Evolutionary conservation across 1,140 invertebrate species (phyloP).

Genomic region (Propsilocerus akamusi): DNA sequence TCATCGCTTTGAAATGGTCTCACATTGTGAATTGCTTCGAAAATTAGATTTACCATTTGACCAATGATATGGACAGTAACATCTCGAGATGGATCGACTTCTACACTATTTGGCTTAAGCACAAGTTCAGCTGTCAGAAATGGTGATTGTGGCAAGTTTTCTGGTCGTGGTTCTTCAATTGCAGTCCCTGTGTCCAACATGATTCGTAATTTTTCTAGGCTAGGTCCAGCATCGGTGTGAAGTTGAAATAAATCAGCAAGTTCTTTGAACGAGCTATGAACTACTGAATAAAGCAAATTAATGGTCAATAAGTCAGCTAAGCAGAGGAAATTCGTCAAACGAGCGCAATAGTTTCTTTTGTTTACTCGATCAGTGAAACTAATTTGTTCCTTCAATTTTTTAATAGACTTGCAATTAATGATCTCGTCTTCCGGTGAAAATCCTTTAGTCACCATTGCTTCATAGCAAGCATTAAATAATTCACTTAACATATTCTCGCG

Average conservation of each 20-base stretch:
- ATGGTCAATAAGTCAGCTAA: constrained; percentile 17
- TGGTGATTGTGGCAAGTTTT: constrained; percentile 14
- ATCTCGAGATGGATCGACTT: constrained; percentile 23
- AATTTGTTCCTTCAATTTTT: constrained; percentile 39
- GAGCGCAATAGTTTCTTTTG: constrained; percentile 52
- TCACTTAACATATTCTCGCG: constrained; percentile 11
- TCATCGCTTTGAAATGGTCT: constrained; percentile 16
- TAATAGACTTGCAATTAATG: constrained; percentile 27
- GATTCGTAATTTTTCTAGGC: constrained; percentile 9
- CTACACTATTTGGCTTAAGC: constrained; percentile 19
- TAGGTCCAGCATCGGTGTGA: constrained; percentile 14
- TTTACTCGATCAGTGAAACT: constrained; percentile 67
- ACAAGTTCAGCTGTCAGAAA: constrained; percentile 19
- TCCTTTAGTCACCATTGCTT: constrained; percentile 48
- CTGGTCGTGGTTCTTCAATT: constrained; percentile 13
- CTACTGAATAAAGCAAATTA: constrained; percentile 16
- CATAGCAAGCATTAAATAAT: constrained; percentile 40
- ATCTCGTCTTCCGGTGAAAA: constrained; percentile 48
- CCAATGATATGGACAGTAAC: constrained; percentile 19
- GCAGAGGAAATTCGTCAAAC: constrained; percentile 13
- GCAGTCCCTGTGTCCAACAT: constrained; percentile 10
- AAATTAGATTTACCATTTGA: constrained; percentile 21
- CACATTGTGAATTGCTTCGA: constrained; percentile 21
- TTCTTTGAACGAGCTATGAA: constrained; percentile 14
- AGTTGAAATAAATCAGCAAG: constrained; percentile 12